These are phyloP conservation scores for Resseliella maxima DNA, from an alignment of 2,888 invertebrate species.

Conservation along the genomic window DNA sequence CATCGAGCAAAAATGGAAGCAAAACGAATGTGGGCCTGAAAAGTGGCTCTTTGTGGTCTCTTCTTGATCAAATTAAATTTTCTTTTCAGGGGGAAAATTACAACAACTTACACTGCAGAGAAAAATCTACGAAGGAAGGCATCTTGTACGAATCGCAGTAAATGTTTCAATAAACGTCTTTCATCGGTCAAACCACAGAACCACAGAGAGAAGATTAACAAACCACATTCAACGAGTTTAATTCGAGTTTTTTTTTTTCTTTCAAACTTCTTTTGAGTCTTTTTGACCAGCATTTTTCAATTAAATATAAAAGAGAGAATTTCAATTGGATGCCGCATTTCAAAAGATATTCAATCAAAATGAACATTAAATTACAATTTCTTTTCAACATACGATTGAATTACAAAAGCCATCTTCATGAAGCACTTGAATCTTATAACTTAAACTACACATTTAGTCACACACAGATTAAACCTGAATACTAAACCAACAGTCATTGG, in stretches of 20 bases:
- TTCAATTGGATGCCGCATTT: slow-evolving; percentile 42
- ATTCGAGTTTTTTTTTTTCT: not conserved
- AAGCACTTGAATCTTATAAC: slow-evolving; percentile 13
- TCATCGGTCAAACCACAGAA: slow-evolving; percentile 11
- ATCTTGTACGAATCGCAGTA: not conserved
- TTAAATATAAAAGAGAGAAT: slow-evolving; percentile 19
- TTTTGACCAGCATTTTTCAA: not conserved
- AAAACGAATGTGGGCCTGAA: slow-evolving; percentile 36
- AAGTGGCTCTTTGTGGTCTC: slow-evolving; percentile 41
- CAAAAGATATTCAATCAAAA: slow-evolving; percentile 47
- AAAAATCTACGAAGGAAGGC: not conserved
- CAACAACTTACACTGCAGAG: not conserved
- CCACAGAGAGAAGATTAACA: not conserved
- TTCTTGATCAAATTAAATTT: slow-evolving; percentile 17
- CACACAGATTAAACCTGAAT: not conserved
- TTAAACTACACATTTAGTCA: not conserved
- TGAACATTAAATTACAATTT: slow-evolving; percentile 41
- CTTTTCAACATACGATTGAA: not conserved
- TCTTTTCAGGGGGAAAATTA: not conserved
- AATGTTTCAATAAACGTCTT: slow-evolving; percentile 24
- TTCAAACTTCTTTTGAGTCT: not conserved
- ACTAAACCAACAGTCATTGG: not conserved
- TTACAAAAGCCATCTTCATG: not conserved
- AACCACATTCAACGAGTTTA: not conserved
- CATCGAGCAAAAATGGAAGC: not conserved